These are phyloP conservation scores for Phrynocephalus vlangalii DNA, from an alignment of 2,797 vertebrate genomes.

Conservation along the genomic window DNA sequence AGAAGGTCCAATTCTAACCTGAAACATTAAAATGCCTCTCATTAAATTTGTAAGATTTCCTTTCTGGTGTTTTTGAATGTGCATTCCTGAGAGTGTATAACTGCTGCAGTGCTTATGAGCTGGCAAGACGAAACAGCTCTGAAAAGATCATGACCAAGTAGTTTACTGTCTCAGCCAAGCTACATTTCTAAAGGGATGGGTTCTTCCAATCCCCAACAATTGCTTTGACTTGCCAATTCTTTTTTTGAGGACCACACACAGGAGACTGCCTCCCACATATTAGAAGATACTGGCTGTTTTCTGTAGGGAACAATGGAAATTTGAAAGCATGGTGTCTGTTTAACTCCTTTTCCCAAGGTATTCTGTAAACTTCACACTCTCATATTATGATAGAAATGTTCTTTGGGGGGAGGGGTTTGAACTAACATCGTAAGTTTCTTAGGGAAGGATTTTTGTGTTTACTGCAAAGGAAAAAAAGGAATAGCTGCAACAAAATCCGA, in stretches of 20 bases:
- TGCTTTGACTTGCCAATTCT: conserved; percentile 12
- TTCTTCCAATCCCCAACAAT: background rate
- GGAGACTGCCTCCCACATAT: background rate
- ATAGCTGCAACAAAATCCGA: too few relatives aligned
- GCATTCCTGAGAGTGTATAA: background rate
- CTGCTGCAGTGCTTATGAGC: background rate
- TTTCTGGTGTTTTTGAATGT: background rate
- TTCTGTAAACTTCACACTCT: background rate
- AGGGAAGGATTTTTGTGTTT: background rate
- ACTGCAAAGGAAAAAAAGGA: background rate
- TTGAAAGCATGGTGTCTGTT: background rate
- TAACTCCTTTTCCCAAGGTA: conserved; percentile 11
- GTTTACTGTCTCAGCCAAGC: background rate
- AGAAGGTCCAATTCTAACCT: background rate
- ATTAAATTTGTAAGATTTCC: background rate
- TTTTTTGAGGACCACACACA: conserved; percentile 17
- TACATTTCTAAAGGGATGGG: conserved; percentile 5
- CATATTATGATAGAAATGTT: background rate
- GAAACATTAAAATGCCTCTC: background rate
- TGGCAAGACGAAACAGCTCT: background rate
- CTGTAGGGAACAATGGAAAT: conserved; percentile 4
- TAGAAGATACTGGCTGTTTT: too few relatives aligned
- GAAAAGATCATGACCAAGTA: background rate
- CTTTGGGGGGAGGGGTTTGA: background rate
- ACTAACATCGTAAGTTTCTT: background rate